phyloP scores from a whole-genome alignment of 2,888 invertebrate species.

The Orchesella flavescens region DNA sequence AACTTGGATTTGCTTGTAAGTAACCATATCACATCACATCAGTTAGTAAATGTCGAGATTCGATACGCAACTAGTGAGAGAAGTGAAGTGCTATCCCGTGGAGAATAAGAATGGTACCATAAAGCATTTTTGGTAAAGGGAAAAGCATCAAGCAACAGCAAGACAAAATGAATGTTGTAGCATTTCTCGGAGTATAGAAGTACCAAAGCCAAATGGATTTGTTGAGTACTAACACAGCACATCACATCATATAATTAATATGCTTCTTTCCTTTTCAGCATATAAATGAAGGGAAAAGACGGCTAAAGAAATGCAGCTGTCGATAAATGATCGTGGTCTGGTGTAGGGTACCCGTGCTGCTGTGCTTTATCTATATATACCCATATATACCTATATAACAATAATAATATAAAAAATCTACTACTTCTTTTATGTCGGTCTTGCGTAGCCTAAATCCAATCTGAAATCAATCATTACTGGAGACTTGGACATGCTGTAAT shows the following conservation, averaged over 20 bases:
- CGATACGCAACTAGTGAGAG: slow-evolving; percentile 7
- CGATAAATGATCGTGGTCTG: slow-evolving; percentile 28
- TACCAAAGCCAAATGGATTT: too few species aligned
- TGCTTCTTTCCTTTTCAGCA: not conserved
- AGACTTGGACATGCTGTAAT: too few species aligned
- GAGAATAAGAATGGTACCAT: slow-evolving; percentile 28
- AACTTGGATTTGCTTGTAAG: slow-evolving; percentile 2
- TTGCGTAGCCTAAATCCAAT: too few species aligned
- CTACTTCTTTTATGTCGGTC: not conserved
- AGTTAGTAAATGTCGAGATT: slow-evolving; percentile 18
- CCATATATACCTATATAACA: not conserved
- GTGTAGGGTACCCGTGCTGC: too few species aligned
- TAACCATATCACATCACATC: not conserved
- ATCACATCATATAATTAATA: not conserved
- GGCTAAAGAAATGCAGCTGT: slow-evolving; percentile 37
- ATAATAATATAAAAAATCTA: not conserved
- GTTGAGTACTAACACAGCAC: too few species aligned
- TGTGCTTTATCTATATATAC: too few species aligned
- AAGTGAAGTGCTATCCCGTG: slow-evolving; percentile 52
- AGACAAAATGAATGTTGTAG: too few species aligned
- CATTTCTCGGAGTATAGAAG: too few species aligned
- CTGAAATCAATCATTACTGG: slow-evolving; percentile 3
- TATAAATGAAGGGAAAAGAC: not conserved
- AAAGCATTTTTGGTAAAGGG: too few species aligned
- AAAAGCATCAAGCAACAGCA: too few species aligned